These are phyloP conservation scores for Corythucha ciliata DNA, from an alignment of 2,888 invertebrate genomes.

Conservation along the genomic window DNA sequence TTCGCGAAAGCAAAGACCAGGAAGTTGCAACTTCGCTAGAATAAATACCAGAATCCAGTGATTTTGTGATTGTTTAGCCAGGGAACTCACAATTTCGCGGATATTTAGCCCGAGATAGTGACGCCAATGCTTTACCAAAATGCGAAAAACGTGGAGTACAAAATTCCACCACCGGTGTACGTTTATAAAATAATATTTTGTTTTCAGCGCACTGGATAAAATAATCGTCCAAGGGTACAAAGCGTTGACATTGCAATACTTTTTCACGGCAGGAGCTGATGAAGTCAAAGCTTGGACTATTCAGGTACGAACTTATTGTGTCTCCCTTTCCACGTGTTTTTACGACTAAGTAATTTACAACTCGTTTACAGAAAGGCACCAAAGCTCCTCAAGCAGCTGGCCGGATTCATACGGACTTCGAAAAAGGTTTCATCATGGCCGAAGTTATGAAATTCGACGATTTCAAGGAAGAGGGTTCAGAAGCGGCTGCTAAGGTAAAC, in stretches of 20 bases:
- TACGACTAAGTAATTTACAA: neutral
- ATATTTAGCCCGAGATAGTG: too few relatives aligned
- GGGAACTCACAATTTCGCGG: too few relatives aligned
- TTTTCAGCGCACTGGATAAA: slow-evolving; percentile 79
- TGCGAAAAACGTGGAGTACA: too few relatives aligned
- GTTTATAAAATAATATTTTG: too few relatives aligned
- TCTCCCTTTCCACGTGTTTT: neutral
- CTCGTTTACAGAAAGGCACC: slow-evolving; percentile 70
- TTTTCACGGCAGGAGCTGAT: slow-evolving; percentile 94
- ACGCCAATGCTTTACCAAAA: too few relatives aligned
- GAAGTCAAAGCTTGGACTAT: slow-evolving; percentile 99
- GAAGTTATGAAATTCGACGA: slow-evolving; percentile 98
- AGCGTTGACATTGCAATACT: slow-evolving; percentile 90
- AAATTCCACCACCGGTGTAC: too few relatives aligned
- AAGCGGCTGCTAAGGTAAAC: slow-evolving; percentile 76
- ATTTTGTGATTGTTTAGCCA: too few relatives aligned
- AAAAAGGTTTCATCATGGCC: slow-evolving; percentile 99
- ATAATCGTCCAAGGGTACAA: slow-evolving; percentile 97
- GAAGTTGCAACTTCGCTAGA: too few relatives aligned
- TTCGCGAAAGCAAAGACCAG: too few relatives aligned
- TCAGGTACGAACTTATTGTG: slow-evolving; percentile 54
- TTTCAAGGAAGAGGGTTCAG: slow-evolving; percentile 91
- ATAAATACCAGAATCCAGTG: too few relatives aligned
- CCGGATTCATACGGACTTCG: slow-evolving; percentile 97
- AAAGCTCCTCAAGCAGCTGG: slow-evolving; percentile 99